Base-by-base conservation (phyloP, 1,140 invertebrate genomes). In the Lordiphosa stackelbergi region DNA sequence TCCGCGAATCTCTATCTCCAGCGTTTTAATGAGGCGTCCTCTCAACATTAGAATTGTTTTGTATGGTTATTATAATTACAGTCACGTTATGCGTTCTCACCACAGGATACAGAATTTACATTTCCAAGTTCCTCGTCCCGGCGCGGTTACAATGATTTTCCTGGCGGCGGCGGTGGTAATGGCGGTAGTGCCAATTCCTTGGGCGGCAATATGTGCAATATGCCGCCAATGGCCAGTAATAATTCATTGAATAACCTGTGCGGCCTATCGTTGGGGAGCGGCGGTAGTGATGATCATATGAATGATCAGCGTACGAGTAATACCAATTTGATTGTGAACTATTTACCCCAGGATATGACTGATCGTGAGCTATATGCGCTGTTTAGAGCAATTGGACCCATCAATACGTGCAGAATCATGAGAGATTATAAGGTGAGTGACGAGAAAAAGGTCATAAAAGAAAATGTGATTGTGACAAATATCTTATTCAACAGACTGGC, bases 321-420 rank as follows among this genome's bases (percentile, higher is more conserved):
- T 36, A 94, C 95, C 8, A 98, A 98, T 89, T 90, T 98, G 56
- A 98, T 98, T 63, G 93, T 98, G 72, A 98, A 98, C 89, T 98
- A 98, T 88, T 91, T 98, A 57, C 97, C 97, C 19, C 97, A 98
- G 88, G 95, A 92, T 60, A 94, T 97, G 89, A 95, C 94, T 1
- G 96, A 98, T 87, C 94, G 95, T 75, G 96, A 98, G 75, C 91
- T 98, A 24, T 94, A 93, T 81, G 92, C 92, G 57, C 92, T 98
- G 89, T 98, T 98, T 88, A 91, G 93, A 49, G 93, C 93, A 12
- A 93, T 96, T 69, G 95, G 96, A 47, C 92, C 93, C 6, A 92
- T 98, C 31, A 95, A 97, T 84, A 95, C 93, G 59, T 95, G 95
- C 84, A 92, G 96, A 71, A 95, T 98, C 71, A 96, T 98, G 92